phyloP scores from a whole-genome alignment of 2,113 vertebrate species.

The Diphyllodes magnificus region DNA sequence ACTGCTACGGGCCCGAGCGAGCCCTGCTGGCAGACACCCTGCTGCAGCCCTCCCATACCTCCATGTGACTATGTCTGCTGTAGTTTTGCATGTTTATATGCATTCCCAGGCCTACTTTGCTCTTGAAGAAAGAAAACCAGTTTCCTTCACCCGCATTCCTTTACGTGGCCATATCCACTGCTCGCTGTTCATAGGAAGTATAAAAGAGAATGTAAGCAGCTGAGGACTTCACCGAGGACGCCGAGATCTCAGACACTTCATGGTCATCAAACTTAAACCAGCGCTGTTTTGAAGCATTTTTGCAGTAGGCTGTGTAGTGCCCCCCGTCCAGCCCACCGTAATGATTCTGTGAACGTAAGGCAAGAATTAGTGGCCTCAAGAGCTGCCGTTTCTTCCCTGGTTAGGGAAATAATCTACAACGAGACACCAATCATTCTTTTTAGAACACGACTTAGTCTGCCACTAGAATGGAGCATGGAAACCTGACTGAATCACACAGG shows the following conservation, averaged over 20 bases:
- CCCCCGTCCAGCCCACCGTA: slow-evolving; percentile 95
- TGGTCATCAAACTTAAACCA: slow-evolving; percentile 99
- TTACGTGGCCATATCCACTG: slow-evolving; percentile 60
- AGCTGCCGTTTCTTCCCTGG: neutral
- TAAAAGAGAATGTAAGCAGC: slow-evolving; percentile 98
- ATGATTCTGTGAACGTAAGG: slow-evolving; percentile 81
- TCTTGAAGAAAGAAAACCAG: slow-evolving; percentile 8
- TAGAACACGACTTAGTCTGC: neutral
- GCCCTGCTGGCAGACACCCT: slow-evolving; percentile 1
- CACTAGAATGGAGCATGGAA: neutral
- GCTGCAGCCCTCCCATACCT: neutral
- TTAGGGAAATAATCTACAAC: neutral
- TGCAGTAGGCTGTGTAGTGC: slow-evolving; percentile 97
- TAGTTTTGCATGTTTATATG: neutral
- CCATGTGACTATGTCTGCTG: neutral
- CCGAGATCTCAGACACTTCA: slow-evolving; percentile 89
- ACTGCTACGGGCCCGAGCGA: slow-evolving; percentile 26
- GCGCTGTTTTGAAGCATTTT: slow-evolving; percentile 83
- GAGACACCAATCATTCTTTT: neutral
- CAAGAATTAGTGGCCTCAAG: neutral
- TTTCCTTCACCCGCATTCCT: neutral
- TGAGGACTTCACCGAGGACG: slow-evolving; percentile 89
- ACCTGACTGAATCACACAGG: neutral
- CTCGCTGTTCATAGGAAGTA: slow-evolving; percentile 80
- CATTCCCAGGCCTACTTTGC: slow-evolving; percentile 6